phyloP scores from a whole-genome alignment of 2,888 invertebrate genomes.

The Myopa testacea region DNA sequence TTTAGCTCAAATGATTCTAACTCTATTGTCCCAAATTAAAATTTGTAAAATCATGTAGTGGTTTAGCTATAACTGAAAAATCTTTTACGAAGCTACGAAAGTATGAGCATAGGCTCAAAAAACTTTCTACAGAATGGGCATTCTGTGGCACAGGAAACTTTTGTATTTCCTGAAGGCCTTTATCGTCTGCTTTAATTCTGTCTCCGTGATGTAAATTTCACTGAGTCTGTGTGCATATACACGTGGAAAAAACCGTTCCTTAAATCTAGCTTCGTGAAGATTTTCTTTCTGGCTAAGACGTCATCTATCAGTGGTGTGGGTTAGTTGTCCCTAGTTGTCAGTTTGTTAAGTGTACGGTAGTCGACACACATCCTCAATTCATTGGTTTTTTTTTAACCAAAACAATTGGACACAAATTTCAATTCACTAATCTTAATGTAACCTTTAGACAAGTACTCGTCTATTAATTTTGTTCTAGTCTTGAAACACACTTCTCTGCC shows the following conservation, averaged over 20 bases:
- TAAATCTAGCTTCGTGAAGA: background rate
- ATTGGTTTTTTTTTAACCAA: background rate
- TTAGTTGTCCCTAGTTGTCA: background rate
- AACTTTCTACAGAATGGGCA: slow-evolving; percentile 30
- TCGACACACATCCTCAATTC: background rate
- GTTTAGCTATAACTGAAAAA: background rate
- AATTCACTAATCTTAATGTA: slow-evolving; percentile 3
- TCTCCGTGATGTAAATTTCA: slow-evolving; percentile 15
- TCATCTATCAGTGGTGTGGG: slow-evolving; percentile 2
- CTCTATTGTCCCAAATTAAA: background rate
- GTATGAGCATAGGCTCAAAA: background rate
- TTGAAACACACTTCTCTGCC: background rate
- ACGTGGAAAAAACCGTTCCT: slow-evolving; percentile 8
- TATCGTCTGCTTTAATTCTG: slow-evolving; percentile 24
- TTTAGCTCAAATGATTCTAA: no score
- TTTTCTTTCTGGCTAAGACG: background rate
- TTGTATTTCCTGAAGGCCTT: background rate
- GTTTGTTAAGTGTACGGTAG: background rate
- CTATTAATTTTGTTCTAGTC: background rate
- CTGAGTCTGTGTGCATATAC: background rate
- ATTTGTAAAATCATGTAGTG: background rate
- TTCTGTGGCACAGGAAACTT: slow-evolving; percentile 17
- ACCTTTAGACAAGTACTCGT: slow-evolving; percentile 2
- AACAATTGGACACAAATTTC: background rate
- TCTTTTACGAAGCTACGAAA: background rate